Base-by-base conservation (phyloP, 2,797 vertebrate species). In the Manis pentadactyla region DNA sequence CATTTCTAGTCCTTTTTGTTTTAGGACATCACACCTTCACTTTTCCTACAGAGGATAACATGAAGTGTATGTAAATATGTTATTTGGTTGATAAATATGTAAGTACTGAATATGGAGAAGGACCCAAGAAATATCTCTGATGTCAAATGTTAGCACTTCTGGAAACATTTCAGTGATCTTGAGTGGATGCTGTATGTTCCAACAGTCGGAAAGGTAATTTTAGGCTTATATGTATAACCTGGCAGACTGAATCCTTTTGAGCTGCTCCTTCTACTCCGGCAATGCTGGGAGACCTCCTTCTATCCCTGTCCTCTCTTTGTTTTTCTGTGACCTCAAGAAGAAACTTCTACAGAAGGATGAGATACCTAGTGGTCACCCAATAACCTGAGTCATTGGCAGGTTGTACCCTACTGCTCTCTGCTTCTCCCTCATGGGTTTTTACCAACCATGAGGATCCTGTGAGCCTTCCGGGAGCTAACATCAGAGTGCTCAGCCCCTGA, bases 141-240 rank as follows among this genome's bases (percentile, higher is more conserved):
- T 90, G 34, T 12, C 61, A 93, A 96, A 92, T 79, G 46, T 84
- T 81, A 46, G 2, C 39, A 92, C 34, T 92, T 51, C 5, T 94
- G 95, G 71, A 84, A 90, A 63, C 27, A n/a, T 94, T 73, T 90
- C 18, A n/a, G 10, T 75, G 63, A 64, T 90, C 69, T 14, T 34
- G 61, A 71, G 18, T 31, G 39, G 37, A 11, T 42, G 4, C n/a
- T 84, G 2, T 69, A 27, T 29, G 11, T 59, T 34, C 11, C 39
- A 87, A 29, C 11, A 84, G n/a, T 59, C 25, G 7, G 4, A 75
- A 89, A 92, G 7, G 4, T 10, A 9, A 34, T 68, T 77, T 93
- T 55, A 51, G 13, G 6, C 34, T 84, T 90, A 75, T 74, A 42
- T 46, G 12, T 88, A 46, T 19, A 86, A 17, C 7, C 18, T 27